Percentiles rank a stretch among this genome's conserved stretches.
phyloP scores from a whole-genome alignment of 1,140 invertebrate genomes.

The Drosophila lini region DNA sequence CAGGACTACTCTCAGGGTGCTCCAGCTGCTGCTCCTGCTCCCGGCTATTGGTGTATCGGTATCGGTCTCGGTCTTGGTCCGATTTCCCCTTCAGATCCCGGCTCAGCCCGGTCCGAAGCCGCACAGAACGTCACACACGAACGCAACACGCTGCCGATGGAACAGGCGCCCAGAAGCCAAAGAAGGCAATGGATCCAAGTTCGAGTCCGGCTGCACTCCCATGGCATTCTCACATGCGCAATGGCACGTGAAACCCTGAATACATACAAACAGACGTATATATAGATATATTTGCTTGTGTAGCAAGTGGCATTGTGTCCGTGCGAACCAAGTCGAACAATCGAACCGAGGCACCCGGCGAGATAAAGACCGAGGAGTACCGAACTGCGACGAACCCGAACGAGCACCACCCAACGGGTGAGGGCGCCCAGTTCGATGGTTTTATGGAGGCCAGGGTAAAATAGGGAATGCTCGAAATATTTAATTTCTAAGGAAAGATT shows the following conservation, averaged over 20 bases:
- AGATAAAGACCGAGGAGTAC: conserved; percentile 25
- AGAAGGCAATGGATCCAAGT: not conserved
- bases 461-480: conserved; percentile 8
- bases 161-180: conserved; percentile 69
- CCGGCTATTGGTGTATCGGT: not conserved
- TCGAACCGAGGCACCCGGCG: conserved; percentile 48
- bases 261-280: not conserved
- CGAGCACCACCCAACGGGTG: conserved; percentile 30
- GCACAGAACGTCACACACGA: conserved; percentile 84
- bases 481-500: too few species aligned
- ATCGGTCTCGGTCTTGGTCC: not conserved
- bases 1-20: conserved; percentile 22
- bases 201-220: conserved; percentile 8
- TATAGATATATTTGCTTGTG: not conserved
- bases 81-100: not conserved
- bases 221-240: conserved; percentile 63
- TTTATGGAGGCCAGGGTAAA: conserved; percentile 3
- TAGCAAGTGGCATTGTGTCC: conserved; percentile 59
- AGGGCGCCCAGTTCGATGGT: conserved; percentile 12
- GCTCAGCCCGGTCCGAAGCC: conserved; percentile 37
- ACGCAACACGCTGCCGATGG: conserved; percentile 74
- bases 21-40: not conserved
- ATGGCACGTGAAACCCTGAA: conserved; percentile 65
- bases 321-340: conserved; percentile 52
- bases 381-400: conserved; percentile 39